These are phyloP conservation scores for Xenops minutus DNA, from an alignment of 2,797 vertebrate species.

Conservation along the genomic window DNA sequence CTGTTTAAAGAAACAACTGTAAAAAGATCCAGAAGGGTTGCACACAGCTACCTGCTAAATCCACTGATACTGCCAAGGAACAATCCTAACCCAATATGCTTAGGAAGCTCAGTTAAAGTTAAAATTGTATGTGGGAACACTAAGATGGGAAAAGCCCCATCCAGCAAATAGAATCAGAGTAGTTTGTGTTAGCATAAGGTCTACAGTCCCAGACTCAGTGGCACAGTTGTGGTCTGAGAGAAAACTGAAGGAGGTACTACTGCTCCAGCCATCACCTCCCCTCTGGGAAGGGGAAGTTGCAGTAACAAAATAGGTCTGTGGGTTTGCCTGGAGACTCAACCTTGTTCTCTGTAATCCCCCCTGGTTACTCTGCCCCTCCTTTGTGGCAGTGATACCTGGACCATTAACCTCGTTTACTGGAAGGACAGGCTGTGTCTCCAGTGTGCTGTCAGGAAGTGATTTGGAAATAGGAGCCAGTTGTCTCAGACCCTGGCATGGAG, in stretches of 20 bases:
- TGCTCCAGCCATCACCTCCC: neutral
- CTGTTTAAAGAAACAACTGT: neutral
- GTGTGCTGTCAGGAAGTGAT: conserved; percentile 19
- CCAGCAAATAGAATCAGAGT: neutral
- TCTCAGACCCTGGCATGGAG: neutral
- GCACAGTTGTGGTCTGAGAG: neutral
- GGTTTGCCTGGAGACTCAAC: neutral
- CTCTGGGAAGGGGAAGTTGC: neutral
- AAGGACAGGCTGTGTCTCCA: neutral
- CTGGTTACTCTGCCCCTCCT: neutral
- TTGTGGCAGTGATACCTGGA: neutral
- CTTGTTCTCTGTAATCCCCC: neutral
- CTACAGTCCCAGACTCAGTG: neutral
- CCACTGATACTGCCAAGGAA: neutral
- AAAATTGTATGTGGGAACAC: accelerated
- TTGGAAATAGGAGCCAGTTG: neutral
- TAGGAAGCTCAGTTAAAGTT: neutral
- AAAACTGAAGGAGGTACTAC: neutral
- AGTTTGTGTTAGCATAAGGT: neutral
- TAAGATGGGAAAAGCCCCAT: neutral
- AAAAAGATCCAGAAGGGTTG: neutral
- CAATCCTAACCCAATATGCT: neutral
- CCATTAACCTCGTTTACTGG: neutral
- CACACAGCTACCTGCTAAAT: neutral
- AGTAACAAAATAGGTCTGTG: neutral